phyloP scores from a whole-genome alignment of 2,113 vertebrate species.

The Forbesichthys agassizii region DNA sequence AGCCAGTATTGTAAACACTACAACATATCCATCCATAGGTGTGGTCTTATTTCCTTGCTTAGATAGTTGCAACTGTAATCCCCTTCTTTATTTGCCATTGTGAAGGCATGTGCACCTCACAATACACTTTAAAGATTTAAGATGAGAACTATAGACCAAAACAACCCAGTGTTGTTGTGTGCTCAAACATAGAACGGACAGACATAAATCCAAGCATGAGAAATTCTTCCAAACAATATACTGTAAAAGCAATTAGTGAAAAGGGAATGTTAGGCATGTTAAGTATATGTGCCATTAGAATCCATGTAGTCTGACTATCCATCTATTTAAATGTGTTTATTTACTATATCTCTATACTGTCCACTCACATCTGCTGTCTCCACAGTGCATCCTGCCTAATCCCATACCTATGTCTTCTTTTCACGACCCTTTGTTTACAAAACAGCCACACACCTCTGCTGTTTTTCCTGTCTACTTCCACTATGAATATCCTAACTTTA shows the following conservation, averaged over 20 bases:
- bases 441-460: not conserved
- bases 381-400: constrained; percentile 9
- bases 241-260: not conserved
- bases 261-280: not conserved
- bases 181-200: too few relatives aligned
- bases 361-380: constrained; percentile 2
- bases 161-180: not conserved
- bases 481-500: not conserved
- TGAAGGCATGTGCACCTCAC: too few relatives aligned
- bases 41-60: too few relatives aligned
- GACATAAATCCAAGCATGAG: not conserved
- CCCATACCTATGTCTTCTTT: not conserved
- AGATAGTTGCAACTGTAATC: too few relatives aligned
- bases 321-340: constrained; percentile 20
- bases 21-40: too few relatives aligned
- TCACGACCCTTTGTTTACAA: not conserved
- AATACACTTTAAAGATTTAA: not conserved
- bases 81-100: too few relatives aligned
- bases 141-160: not conserved
- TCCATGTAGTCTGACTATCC: constrained; percentile 15
- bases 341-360: constrained; percentile 15
- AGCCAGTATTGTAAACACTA: too few relatives aligned
- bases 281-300: not conserved
- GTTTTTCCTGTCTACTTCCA: not conserved
- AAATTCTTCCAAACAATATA: not conserved